A percentile compares a stretch with the other conserved stretches of the same genome.
Conservation (phyloP, 2,797 vertebrate genomes). For the Takifugu rubripes region DNA sequence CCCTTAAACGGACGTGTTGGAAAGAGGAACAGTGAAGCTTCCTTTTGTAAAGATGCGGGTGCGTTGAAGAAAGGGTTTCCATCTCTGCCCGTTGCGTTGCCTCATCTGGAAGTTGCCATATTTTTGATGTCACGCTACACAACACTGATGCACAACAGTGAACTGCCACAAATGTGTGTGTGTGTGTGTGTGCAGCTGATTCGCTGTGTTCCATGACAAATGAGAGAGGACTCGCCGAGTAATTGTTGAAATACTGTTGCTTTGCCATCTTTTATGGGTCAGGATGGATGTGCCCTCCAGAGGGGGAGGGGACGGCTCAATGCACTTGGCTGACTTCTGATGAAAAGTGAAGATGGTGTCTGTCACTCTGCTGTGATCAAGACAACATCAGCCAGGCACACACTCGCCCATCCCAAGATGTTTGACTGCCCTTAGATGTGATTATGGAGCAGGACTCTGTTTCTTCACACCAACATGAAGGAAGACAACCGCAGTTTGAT, state of each 20-base stretch:
- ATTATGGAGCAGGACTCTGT: conserved; percentile 30
- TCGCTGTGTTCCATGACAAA: conserved; percentile 55
- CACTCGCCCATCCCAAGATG: conserved; percentile 22
- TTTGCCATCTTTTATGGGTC: conserved; percentile 64
- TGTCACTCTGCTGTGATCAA: conserved; percentile 56
- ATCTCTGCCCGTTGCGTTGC: not conserved
- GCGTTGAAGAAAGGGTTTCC: not conserved
- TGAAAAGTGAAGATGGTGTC: conserved; percentile 61
- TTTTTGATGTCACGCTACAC: not conserved
- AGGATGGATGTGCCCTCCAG: conserved; percentile 60
- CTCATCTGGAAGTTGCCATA: not conserved
- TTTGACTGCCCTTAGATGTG: conserved; percentile 21
- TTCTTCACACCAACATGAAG: too few relatives aligned
- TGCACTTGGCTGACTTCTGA: conserved; percentile 68
- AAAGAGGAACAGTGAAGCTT: not conserved
- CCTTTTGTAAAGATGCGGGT: not conserved
- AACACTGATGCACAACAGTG: not conserved
- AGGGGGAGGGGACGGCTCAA: conserved; percentile 50
- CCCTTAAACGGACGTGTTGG: not conserved
- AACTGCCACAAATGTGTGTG: conserved; percentile 4
- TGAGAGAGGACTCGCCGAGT: conserved; percentile 63
- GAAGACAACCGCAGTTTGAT: too few relatives aligned
- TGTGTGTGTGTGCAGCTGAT: conserved; percentile 22
- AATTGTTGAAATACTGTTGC: conserved; percentile 59
- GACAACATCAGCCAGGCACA: conserved; percentile 38